A percentile compares a stretch with the other conserved stretches of the same genome.
phyloP scores from a whole-genome alignment of 2,797 vertebrate genomes.

The Morus bassanus region DNA sequence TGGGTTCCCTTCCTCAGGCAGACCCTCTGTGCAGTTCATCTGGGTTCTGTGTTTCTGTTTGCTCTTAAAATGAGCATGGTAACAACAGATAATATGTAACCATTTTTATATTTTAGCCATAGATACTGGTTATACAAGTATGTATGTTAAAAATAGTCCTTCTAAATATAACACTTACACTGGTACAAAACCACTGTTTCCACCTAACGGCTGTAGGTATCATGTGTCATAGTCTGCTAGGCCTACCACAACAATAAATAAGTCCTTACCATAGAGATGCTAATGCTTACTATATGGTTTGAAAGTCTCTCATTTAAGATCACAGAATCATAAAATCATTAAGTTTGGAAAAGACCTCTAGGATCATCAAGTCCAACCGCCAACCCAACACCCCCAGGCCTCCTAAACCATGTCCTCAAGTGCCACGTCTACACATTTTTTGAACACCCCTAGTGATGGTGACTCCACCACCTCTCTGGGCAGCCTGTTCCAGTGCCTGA shows the following conservation, averaged over 20 bases:
- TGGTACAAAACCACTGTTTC: neutral
- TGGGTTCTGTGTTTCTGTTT: neutral
- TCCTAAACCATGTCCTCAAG: too few relatives aligned
- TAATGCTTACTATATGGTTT: neutral
- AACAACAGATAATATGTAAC: neutral
- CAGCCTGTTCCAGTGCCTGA: too few relatives aligned
- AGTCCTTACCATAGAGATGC: neutral
- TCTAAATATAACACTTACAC: neutral
- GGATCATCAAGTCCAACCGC: too few relatives aligned
- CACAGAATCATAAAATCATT: too few relatives aligned
- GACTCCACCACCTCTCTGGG: too few relatives aligned
- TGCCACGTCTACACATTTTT: too few relatives aligned
- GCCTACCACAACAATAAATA: neutral
- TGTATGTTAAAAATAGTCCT: neutral
- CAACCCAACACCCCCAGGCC: too few relatives aligned
- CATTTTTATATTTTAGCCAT: neutral
- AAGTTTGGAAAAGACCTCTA: too few relatives aligned
- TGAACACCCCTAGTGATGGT: too few relatives aligned
- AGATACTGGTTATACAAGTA: neutral
- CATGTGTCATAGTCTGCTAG: neutral
- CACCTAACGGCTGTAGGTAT: neutral
- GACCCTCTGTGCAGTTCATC: neutral
- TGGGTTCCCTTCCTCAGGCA: accelerated
- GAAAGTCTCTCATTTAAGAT: neutral
- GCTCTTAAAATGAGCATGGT: neutral